A percentile compares a stretch with the other conserved stretches of the same genome.
Conservation (phyloP, 2,888 invertebrate genomes). For the Papilio protenor region DNA sequence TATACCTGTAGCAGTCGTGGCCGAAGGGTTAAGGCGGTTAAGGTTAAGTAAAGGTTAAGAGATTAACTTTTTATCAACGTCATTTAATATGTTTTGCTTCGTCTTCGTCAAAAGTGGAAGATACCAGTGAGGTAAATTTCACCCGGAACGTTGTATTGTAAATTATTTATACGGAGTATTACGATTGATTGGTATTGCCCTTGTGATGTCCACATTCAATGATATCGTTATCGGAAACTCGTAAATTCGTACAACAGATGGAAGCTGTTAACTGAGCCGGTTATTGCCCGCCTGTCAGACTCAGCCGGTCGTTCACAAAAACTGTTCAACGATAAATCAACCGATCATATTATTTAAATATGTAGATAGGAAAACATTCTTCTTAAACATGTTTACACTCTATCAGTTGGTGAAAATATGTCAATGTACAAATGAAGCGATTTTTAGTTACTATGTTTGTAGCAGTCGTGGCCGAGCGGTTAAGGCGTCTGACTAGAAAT, state of each 20-base stretch:
- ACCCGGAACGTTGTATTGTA: not conserved
- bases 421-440: not conserved
- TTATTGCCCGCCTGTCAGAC: conserved; percentile 7
- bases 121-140: not conserved
- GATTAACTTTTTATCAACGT: not conserved
- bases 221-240: conserved; percentile 7
- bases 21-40: conserved; percentile 89
- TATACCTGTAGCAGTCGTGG: conserved; percentile 87
- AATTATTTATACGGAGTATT: not conserved
- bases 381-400: not conserved
- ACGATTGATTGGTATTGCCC: conserved; percentile 7
- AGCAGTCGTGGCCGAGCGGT: conserved; percentile 88
- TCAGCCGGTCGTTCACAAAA: not conserved
- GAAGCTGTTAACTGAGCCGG: conserved; percentile 4
- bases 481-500: conserved; percentile 96
- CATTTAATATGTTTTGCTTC: not conserved
- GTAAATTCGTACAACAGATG: conserved; percentile 6
- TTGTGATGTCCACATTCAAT: conserved; percentile 7
- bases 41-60: too few species aligned
- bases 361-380: not conserved
- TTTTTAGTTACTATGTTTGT: not conserved
- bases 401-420: not conserved
- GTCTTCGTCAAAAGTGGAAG: not conserved
- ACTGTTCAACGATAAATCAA: conserved; percentile 6
- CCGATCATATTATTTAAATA: not conserved